Evolutionary conservation across 2,888 invertebrate species (phyloP).

Genomic region (Ennomos erosarius): DNA sequence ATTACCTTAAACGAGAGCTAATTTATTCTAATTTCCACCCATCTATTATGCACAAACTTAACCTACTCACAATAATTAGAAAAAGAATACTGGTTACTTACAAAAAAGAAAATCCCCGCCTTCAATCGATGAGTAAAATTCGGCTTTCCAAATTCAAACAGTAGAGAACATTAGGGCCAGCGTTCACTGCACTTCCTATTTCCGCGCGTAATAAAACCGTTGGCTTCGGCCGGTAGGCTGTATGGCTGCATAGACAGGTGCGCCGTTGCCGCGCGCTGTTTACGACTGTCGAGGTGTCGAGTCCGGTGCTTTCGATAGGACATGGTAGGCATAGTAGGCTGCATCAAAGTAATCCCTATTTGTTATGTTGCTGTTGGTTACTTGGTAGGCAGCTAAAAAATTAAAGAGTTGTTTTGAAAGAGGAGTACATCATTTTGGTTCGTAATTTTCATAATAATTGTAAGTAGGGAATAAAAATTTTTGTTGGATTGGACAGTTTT

Average conservation of each 20-base stretch:
- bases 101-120: slow-evolving; percentile 42
- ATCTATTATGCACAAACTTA: too few species aligned
- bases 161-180: slow-evolving; percentile 53
- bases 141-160: slow-evolving; percentile 58
- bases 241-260: slow-evolving; percentile 46
- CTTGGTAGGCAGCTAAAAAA: slow-evolving; percentile 9
- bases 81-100: slow-evolving; percentile 27
- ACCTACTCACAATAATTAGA: too few species aligned
- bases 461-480: too few species aligned
- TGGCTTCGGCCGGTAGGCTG: slow-evolving; percentile 2
- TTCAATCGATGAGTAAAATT: slow-evolving; percentile 43
- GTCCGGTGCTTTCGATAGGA: slow-evolving; percentile 12
- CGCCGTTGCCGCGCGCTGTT: slow-evolving; percentile 50
- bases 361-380: slow-evolving; percentile 10
- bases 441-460: slow-evolving; percentile 2
- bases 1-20: too few species aligned
- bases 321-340: not conserved
- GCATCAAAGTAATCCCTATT: slow-evolving; percentile 14
- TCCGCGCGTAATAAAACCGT: slow-evolving; percentile 46
- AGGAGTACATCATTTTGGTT: slow-evolving; percentile 8
- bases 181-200: slow-evolving; percentile 77
- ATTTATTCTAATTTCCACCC: too few species aligned
- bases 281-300: slow-evolving; percentile 56
- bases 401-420: slow-evolving; percentile 7
- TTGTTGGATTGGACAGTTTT: too few species aligned